These are phyloP conservation scores for Mesitornis unicolor DNA, from an alignment of 2,113 vertebrate species.

Conservation along the genomic window DNA sequence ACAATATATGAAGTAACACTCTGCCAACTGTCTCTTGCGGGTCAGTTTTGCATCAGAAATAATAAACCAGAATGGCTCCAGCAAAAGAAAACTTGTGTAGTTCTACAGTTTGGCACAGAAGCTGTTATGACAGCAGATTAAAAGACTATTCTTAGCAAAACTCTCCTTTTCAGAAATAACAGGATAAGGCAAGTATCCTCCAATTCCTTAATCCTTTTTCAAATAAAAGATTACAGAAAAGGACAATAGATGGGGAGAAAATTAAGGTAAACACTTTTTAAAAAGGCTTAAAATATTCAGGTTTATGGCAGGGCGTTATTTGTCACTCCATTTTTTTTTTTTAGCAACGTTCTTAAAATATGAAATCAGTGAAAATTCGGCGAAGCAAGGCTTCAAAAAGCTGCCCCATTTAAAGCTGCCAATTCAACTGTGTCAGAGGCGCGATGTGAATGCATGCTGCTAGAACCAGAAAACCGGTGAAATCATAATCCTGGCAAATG, in stretches of 20 bases:
- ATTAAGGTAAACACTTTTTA: neutral
- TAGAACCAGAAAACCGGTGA: neutral
- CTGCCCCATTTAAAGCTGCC: neutral
- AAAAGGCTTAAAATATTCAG: neutral
- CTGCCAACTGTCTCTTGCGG: neutral
- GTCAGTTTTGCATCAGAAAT: neutral
- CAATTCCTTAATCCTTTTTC: constrained; percentile 24
- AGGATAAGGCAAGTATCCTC: constrained; percentile 1
- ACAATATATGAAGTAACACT: neutral
- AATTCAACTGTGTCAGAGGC: neutral
- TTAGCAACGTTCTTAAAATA: neutral
- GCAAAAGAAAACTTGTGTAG: neutral
- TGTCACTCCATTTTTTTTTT: neutral
- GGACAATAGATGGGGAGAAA: neutral
- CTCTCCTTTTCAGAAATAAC: constrained; percentile 24
- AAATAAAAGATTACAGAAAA: neutral
- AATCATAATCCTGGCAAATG: neutral
- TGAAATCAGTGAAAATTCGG: neutral
- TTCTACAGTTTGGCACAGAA: neutral
- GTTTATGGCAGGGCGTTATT: neutral
- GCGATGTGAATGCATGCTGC: neutral
- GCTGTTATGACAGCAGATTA: constrained; percentile 13
- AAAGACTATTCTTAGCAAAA: constrained; percentile 34
- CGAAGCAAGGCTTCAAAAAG: neutral
- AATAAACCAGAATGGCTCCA: neutral